Percentiles rank a stretch among this genome's conserved stretches.
These are phyloP conservation scores for Drosophila arizonae DNA, from an alignment of 1,140 invertebrate species.

Conservation along the genomic window DNA sequence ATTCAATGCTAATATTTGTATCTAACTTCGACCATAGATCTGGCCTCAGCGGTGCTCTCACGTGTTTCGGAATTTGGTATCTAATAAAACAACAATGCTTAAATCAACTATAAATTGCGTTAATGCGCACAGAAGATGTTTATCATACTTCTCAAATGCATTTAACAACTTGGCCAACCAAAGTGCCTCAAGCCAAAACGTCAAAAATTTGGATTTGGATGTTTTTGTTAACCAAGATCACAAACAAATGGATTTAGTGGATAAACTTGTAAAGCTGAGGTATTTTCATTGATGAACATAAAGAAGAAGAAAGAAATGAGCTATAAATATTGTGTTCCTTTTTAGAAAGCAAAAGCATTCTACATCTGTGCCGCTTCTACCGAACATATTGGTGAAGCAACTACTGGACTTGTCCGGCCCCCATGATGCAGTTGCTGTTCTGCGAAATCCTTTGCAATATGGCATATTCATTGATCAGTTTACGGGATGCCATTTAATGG, in stretches of 20 bases:
- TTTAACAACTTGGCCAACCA: slow-evolving; percentile 60
- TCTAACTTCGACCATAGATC: background rate
- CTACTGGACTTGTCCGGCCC: slow-evolving; percentile 49
- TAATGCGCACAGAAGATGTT: slow-evolving; percentile 36
- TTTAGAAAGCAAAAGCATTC: slow-evolving; percentile 60
- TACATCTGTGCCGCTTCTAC: slow-evolving; percentile 48
- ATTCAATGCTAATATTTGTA: background rate
- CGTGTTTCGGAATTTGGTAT: slow-evolving; percentile 1
- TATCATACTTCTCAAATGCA: slow-evolving; percentile 61
- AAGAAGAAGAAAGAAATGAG: background rate
- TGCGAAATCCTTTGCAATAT: slow-evolving; percentile 93
- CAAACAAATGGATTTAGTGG: slow-evolving; percentile 57
- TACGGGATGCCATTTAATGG: slow-evolving; percentile 91
- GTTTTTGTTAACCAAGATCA: slow-evolving; percentile 58
- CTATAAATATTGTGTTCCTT: background rate
- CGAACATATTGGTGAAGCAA: slow-evolving; percentile 55
- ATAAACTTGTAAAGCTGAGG: slow-evolving; percentile 56
- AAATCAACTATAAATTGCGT: slow-evolving; percentile 38
- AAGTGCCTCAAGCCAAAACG: slow-evolving; percentile 3
- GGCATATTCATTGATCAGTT: slow-evolving; percentile 94
- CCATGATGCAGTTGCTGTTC: slow-evolving; percentile 87
- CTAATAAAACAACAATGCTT: slow-evolving; percentile 44
- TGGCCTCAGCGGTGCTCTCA: background rate
- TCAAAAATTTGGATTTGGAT: slow-evolving; percentile 49
- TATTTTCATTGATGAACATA: background rate